phyloP scores from a whole-genome alignment of 2,888 invertebrate genomes.

The Eucriotettix oculatus region DNA sequence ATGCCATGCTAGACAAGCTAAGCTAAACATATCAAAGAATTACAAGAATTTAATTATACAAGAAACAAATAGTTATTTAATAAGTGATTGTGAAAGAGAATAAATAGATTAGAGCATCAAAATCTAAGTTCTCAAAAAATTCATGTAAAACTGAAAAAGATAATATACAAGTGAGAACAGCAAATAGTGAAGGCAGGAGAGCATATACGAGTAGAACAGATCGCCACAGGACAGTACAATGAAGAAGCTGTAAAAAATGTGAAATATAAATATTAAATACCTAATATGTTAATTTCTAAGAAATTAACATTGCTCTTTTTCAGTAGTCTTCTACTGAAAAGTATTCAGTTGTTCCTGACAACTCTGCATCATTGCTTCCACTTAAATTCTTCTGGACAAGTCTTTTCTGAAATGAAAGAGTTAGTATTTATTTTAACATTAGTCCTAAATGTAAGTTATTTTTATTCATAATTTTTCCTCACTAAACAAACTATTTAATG shows the following conservation, averaged over 20 bases:
- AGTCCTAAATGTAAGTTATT: not conserved
- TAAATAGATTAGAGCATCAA: no score
- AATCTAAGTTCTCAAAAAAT: no score
- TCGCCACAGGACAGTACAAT: constrained; percentile 1
- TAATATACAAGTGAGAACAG: not conserved
- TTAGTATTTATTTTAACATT: constrained; percentile 1
- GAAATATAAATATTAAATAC: not conserved
- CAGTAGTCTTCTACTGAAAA: constrained; percentile 3
- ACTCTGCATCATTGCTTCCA: not conserved
- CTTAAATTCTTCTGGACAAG: constrained; percentile 23
- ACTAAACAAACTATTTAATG: no score
- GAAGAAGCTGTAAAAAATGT: constrained; percentile 5
- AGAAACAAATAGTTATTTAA: no score
- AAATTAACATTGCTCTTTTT: constrained; percentile 4
- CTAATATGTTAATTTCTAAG: constrained; percentile 5
- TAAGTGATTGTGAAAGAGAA: no score
- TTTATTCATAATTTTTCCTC: no score
- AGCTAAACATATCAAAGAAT: no score
- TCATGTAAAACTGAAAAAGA: not conserved
- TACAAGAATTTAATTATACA: no score
- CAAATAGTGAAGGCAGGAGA: constrained; percentile 1
- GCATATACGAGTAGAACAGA: not conserved
- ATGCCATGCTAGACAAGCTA: no score
- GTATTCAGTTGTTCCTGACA: not conserved
- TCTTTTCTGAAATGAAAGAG: constrained; percentile 31